Base-by-base conservation (phyloP, 2,113 vertebrate species). In the Coryphaenoides rupestris region DNA sequence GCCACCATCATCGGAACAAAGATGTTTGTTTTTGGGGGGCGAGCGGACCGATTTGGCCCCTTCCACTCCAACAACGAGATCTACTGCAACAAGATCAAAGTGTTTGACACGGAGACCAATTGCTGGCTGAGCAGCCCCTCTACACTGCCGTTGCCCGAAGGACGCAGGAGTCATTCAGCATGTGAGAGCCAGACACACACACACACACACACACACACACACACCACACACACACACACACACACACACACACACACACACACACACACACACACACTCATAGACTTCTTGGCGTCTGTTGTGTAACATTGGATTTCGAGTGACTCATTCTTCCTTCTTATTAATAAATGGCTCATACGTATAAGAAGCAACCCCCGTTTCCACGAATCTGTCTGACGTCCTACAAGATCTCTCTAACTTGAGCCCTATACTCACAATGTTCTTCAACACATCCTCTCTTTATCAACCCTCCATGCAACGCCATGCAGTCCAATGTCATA, bases 61-160 rank as follows among this genome's bases (percentile, higher is more conserved):
- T 98, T 97, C 80, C 96, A 99, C 89, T 99, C 96, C 62, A 98
- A 96, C 92, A 98, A 96, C 3, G 97, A 99, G 90, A 97, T 99
- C 87, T 98, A 99, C 86, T 99, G 97, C 87, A 98, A 98, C 87
- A 94, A 95, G 70, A 98, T 99, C 70, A 92, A 92, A 79, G 95
- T 97, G 28, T 99, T 96, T 58, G 96, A 99, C 81, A 97, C 95
- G 1, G 92, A 94, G 84, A 95, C 92, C 1, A 95, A 95, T 83
- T 91, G 90, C 82, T 98, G 96, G 96, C 84, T 98, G 62, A 95
- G 93, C 73, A 93, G 92, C 0, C 92, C 94, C 1, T 78, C 88
- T 3, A 92, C 92, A 2, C 92, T 94, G 0, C 87, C 94, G 13
- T 84, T 92, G 5, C 96, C 95, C 0, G 96, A 98, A 58, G 97